phyloP scores from a whole-genome alignment of 2,888 invertebrate genomes.

The Netelia inedita region DNA sequence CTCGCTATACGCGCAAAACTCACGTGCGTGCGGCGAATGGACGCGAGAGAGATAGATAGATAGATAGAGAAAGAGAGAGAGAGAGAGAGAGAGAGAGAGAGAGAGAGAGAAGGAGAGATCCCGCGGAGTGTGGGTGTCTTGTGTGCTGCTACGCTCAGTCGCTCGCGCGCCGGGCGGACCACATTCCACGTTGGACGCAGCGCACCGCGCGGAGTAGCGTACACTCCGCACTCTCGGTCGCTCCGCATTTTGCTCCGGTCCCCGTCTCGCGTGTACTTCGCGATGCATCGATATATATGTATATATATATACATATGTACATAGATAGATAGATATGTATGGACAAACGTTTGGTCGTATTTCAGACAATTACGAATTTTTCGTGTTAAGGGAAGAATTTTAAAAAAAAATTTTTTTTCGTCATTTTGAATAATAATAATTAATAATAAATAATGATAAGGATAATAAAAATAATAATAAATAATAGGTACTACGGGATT shows the following conservation, averaged over 20 bases:
- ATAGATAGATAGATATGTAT: conserved; percentile 28
- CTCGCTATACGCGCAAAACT: conserved; percentile 49
- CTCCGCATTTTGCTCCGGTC: conserved; percentile 10
- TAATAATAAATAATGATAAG: too few species aligned
- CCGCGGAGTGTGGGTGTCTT: conserved; percentile 69
- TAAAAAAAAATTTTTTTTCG: too few species aligned
- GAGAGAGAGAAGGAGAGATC: conserved; percentile 55
- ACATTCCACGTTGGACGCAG: conserved; percentile 83
- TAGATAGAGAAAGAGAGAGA: background rate
- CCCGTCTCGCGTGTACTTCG: conserved; percentile 9
- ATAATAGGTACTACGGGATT: too few species aligned
- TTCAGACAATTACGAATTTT: conserved; percentile 2
- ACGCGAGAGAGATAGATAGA: background rate
- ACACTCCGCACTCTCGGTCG: conserved; percentile 21
- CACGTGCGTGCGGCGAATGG: conserved; percentile 59
- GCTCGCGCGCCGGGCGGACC: conserved; percentile 79
- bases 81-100: background rate
- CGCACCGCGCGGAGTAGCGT: conserved; percentile 73
- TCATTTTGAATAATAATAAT: too few species aligned
- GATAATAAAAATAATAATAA: too few species aligned
- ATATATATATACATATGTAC: conserved; percentile 7
- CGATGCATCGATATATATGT: conserved; percentile 33
- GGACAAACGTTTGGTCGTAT: background rate
- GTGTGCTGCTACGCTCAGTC: conserved; percentile 60
- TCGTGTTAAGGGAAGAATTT: background rate